A percentile compares a stretch with the other conserved stretches of the same genome.
phyloP scores from a whole-genome alignment of 1,140 invertebrate genomes.

The Lysiphlebus fabarum region DNA sequence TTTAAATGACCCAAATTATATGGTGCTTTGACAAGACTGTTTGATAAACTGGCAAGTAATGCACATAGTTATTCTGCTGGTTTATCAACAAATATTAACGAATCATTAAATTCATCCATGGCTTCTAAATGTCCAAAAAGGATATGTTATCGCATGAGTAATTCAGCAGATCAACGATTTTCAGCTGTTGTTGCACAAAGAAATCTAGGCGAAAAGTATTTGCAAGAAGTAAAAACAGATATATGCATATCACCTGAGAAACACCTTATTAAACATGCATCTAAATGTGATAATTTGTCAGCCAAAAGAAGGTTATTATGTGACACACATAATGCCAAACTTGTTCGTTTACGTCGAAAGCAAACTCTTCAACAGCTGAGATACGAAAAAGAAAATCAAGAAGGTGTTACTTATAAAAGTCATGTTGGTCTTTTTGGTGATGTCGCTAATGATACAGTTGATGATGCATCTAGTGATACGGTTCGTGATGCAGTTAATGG shows the following conservation, averaged over 20 bases:
- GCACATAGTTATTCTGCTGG: constrained; percentile 13
- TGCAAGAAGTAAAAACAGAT: constrained; percentile 5
- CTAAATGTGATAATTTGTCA: not conserved
- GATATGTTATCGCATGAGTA: constrained; percentile 4
- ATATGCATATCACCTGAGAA: constrained; percentile 4
- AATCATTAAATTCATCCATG: constrained; percentile 16
- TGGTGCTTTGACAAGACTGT: constrained; percentile 7
- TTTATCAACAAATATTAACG: not conserved
- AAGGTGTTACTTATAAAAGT: constrained; percentile 12
- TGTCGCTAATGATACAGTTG: not conserved
- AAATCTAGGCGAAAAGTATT: constrained; percentile 15
- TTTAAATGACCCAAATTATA: constrained; percentile 12
- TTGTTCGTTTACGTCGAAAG: not conserved
- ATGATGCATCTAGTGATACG: too few species aligned
- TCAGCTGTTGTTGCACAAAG: constrained; percentile 13
- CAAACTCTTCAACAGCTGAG: not conserved
- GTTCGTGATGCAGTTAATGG: not conserved
- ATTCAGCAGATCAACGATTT: constrained; percentile 9
- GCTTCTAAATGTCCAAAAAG: constrained; percentile 17
- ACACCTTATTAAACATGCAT: not conserved
- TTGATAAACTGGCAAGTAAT: constrained; percentile 8
- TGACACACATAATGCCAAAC: constrained; percentile 1
- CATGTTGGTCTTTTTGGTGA: constrained; percentile 8
- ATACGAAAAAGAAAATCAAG: constrained; percentile 15
- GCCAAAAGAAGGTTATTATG: not conserved